Evolutionary conservation across 2,888 invertebrate species (phyloP).

Genomic region (Drosophila borealis): DNA sequence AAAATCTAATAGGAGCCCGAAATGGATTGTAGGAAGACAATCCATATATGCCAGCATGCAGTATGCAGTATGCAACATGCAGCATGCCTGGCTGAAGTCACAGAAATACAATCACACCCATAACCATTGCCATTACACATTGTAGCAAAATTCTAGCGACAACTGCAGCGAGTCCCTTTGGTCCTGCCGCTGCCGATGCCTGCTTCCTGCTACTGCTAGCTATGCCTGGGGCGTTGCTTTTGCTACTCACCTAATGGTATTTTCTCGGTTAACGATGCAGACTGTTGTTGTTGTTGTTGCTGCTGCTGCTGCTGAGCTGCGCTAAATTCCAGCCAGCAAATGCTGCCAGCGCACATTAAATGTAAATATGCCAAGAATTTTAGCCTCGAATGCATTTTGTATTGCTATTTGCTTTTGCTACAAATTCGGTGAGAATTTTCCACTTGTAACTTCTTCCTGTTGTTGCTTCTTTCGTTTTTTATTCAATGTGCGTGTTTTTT

Average conservation of each 20-base stretch:
- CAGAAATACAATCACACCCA: conserved; percentile 32
- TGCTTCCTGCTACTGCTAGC: conserved; percentile 15
- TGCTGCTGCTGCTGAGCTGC: conserved; percentile 65
- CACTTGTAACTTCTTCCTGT: conserved; percentile 33
- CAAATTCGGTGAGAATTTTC: conserved; percentile 48
- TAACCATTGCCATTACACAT: conserved; percentile 58
- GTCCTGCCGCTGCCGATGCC: conserved; percentile 9
- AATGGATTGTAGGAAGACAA: conserved; percentile 34
- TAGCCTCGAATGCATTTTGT: conserved; percentile 84
- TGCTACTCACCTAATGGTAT: conserved; percentile 85
- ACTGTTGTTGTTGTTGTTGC: conserved; percentile 52
- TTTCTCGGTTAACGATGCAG: conserved; percentile 84
- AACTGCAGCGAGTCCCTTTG: conserved; percentile 54
- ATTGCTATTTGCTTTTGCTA: conserved; percentile 49
- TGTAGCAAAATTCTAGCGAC: conserved; percentile 63
- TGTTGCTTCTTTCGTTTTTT: conserved; percentile 1
- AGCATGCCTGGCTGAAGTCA: conserved; percentile 32
- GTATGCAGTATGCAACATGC: background rate
- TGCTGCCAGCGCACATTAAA: conserved; percentile 81
- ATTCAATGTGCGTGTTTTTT: conserved; percentile 6
- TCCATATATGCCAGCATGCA: conserved; percentile 11
- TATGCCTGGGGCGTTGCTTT: conserved; percentile 44
- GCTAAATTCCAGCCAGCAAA: conserved; percentile 78
- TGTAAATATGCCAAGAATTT: conserved; percentile 83
- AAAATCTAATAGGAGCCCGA: conserved; percentile 19